Evolutionary conservation across 2,113 vertebrate species (phyloP), one percentile per base, ranked within the genome.

Genomic region (Bagarius yarrelli): DNA sequence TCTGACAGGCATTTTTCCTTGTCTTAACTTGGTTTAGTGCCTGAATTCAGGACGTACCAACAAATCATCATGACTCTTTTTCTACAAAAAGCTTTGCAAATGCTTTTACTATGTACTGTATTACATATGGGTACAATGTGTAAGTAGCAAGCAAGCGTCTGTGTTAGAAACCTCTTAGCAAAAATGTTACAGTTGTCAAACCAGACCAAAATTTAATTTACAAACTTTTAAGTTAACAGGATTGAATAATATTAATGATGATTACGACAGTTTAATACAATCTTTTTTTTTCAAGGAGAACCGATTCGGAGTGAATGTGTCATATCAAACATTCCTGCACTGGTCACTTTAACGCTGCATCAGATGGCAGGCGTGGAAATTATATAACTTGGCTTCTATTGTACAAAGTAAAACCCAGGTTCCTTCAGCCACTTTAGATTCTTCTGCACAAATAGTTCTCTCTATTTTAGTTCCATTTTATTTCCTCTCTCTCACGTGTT

Each of bases 261-360:
- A 59, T 16, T 74, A 23, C 52, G n/a, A 2, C 27, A 30, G 15
- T 18, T 14, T 72, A 69, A 69, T 69, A 44, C 40, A 13, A 57
- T 57, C 16, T 0, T 13, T 70, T 15, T 47, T 61, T 61, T 32
- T 34, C n/a, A 13, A 60, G 18, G 44, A 52, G 3, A 34, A 30
- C 21, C 25, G 56, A 25, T 69, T 69, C 34, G 23, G 34, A 59
- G 25, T 9, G 4, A 78, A 56, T 59, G 53, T 76, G 63, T 50
- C 60, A 70, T 76, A 60, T 69, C 57, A 61, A 64, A 60, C 23
- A 78, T 56, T 83, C 34, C 40, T 56, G 47, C 47, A 12, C 47
- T 19, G 27, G 44, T 2, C 15, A 13, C 25, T 71, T 52, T 69
- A 47, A 69, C 44, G 23, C 40, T 30, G 52, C 16, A 71, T 53